Evolutionary conservation across 2,797 vertebrate genomes (phyloP).

Genomic region (Fistularia commersonii): DNA sequence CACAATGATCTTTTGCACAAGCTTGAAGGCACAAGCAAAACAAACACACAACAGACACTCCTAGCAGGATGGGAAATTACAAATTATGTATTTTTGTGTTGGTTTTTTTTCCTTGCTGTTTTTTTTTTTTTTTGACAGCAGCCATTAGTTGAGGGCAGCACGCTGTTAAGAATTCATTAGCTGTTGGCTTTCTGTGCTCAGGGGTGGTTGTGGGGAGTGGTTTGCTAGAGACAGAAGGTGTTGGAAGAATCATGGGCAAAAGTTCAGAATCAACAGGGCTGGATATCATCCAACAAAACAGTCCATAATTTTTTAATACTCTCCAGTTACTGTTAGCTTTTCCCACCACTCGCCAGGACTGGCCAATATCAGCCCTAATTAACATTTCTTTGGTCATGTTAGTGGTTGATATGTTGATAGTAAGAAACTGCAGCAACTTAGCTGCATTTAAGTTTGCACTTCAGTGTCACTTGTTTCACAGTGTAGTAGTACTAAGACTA

Average conservation of each 20-base stretch:
- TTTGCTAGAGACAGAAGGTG: conserved; percentile 32
- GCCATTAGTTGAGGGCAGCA: conserved; percentile 39
- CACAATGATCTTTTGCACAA: conserved; percentile 3
- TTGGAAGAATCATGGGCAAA: neutral
- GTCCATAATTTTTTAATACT: neutral
- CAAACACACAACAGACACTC: neutral
- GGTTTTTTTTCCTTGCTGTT: no score
- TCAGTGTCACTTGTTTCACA: no score
- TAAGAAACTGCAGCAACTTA: no score
- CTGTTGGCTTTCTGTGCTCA: conserved; percentile 31
- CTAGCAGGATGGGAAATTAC: conserved; percentile 28
- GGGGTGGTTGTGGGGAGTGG: conserved; percentile 24
- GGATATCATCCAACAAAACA: neutral
- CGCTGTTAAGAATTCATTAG: conserved; percentile 47
- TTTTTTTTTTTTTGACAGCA: conserved; percentile 14
- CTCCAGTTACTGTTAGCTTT: no score
- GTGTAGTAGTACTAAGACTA: no score
- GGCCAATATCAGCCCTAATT: no score
- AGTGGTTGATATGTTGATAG: no score
- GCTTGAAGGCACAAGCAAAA: neutral
- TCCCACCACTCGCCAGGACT: no score
- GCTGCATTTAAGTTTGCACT: no score
- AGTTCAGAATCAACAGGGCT: conserved; percentile 6
- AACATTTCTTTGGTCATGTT: no score
- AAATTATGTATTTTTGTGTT: conserved; percentile 37